Base-by-base conservation (phyloP, 2,797 vertebrate species). In the Cossypha heuglini region DNA sequence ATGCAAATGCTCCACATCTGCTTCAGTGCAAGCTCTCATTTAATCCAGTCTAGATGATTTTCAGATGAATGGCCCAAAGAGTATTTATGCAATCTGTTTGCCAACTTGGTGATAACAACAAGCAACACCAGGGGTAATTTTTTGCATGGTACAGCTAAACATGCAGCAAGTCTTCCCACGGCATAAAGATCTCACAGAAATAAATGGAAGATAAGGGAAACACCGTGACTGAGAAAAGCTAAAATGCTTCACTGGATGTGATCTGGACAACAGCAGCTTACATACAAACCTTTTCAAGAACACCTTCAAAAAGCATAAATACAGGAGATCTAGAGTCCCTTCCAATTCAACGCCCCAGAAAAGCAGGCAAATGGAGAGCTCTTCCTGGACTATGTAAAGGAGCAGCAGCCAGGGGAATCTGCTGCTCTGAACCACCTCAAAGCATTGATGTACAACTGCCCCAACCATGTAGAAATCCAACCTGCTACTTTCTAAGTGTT, bases 361-460 rank as follows among this genome's bases (percentile, higher is more conserved):
- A 82, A 81, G 28, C 33, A 69, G 8, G 7, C 11, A 49, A 69
- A 42, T 22, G 5, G 35, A 82, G 31, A 79, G 10, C 18, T 48
- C 24, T 9, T 62, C 18, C 18, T 13, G 38, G 48, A 22, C 42
- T 58, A 43, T 0, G 0, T 14, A 33, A 75, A 76, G 29, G 9
- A 76, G 31, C 28, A 82, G 72, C 54, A 82, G 74, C 17, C 59
- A 48, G 10, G 25, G 29, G 13, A 37, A 58, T 75, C 42, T 43
- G 24, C 51, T 26, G 26, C 54, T 66, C 35, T 66, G 40, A 66
- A 69, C 18, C 46, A 62, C 5, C 43, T 78, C 81, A 18, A 69
- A 87, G 43, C 3, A 0, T 9, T 43, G 40, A 48, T 57, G 28
- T 40, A 52, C 45, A 40, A 40, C 16, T 59, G 18, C 15, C 38